Evolutionary conservation across 2,113 vertebrate species (phyloP).

Genomic region (Acanthisitta chloris): DNA sequence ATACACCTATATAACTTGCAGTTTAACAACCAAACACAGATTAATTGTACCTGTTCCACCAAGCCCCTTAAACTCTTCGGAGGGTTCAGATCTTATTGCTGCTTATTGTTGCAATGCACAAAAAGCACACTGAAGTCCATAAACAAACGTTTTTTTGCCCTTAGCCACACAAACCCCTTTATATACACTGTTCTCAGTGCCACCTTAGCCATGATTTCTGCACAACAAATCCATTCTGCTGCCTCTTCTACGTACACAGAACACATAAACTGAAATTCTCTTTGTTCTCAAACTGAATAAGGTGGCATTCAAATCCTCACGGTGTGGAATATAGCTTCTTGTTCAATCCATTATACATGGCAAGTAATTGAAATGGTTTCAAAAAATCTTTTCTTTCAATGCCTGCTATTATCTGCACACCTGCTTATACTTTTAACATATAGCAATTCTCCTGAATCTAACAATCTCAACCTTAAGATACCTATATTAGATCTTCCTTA

Average conservation of each 20-base stretch:
- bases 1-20: background rate
- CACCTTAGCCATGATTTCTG: background rate
- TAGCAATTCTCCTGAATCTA: background rate
- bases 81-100: background rate
- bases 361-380: background rate
- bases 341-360: background rate
- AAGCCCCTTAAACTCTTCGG: background rate
- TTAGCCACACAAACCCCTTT: background rate
- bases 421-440: background rate
- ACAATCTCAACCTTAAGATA: background rate
- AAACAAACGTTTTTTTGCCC: background rate
- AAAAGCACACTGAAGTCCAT: background rate
- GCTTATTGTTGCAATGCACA: background rate
- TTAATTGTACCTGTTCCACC: background rate
- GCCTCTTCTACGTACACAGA: background rate
- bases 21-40: background rate
- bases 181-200: background rate
- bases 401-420: background rate
- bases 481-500: background rate
- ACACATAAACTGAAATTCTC: conserved; percentile 5
- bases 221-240: background rate
- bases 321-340: background rate
- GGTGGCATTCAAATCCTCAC: background rate
- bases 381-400: background rate
- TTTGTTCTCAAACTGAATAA: conserved; percentile 8